Evolutionary conservation across 2,113 vertebrate species (phyloP).

Genomic region (Plecturocebus donacophilus): DNA sequence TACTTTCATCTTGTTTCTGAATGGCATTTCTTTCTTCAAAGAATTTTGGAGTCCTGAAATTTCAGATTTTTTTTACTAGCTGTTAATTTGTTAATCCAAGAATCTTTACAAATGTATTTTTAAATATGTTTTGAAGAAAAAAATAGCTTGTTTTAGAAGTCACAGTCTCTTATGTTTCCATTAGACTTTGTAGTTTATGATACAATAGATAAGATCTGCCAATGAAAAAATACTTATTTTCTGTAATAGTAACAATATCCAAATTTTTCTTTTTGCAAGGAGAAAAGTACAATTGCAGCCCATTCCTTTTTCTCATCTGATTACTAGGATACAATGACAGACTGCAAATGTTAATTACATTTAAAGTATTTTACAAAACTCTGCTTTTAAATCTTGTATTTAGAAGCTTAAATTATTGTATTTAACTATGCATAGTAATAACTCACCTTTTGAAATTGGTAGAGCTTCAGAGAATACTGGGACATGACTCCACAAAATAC

Average conservation of each 20-base stretch:
- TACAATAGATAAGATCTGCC: neutral
- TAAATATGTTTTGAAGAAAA: conserved; percentile 67
- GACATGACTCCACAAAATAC: neutral
- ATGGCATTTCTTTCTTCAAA: conserved; percentile 76
- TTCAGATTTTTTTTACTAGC: conserved; percentile 80
- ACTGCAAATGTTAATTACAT: conserved; percentile 26
- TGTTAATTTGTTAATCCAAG: conserved; percentile 77
- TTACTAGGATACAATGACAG: neutral
- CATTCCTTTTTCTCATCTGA: neutral
- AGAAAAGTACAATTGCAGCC: neutral
- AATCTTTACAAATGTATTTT: conserved; percentile 73
- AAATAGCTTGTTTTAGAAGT: conserved; percentile 76
- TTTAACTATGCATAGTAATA: neutral
- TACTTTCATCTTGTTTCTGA: conserved; percentile 85
- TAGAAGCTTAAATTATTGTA: conserved; percentile 26
- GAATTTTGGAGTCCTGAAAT: conserved; percentile 77
- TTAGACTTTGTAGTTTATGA: conserved; percentile 33
- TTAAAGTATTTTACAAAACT: conserved; percentile 22
- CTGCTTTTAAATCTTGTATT: conserved; percentile 16
- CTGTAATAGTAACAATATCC: neutral
- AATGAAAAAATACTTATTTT: conserved; percentile 31
- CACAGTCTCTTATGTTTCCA: neutral
- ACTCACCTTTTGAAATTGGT: conserved; percentile 29
- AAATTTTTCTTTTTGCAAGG: neutral
- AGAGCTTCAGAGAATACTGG: neutral